Percentiles rank a stretch among this genome's conserved stretches.
These are phyloP conservation scores for Acleris sparsana DNA, from an alignment of 2,888 invertebrate genomes.

Conservation along the genomic window DNA sequence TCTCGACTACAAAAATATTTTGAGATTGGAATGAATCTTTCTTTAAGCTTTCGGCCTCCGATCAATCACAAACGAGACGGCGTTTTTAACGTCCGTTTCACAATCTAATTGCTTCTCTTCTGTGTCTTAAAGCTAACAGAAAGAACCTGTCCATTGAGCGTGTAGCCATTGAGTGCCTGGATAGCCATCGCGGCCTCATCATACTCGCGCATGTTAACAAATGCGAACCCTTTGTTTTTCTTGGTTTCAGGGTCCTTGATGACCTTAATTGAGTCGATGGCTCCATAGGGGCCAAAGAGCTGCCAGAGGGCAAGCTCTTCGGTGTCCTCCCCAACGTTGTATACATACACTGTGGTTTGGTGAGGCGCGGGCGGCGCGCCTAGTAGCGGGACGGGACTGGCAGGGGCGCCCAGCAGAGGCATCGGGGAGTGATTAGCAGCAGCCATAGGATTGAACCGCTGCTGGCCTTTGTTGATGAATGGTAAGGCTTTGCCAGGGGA, in stretches of 20 bases:
- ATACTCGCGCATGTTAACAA: conserved; percentile 82
- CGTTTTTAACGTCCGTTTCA: conserved; percentile 71
- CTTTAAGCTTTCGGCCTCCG: conserved; percentile 75
- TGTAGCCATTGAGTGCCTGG: conserved; percentile 80
- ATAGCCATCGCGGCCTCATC: conserved; percentile 82
- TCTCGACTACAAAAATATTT: conserved; percentile 83
- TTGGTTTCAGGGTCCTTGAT: conserved; percentile 82
- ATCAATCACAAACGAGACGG: conserved; percentile 72
- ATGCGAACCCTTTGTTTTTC: conserved; percentile 82
- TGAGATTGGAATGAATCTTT: conserved; percentile 82
- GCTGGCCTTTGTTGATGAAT: conserved; percentile 80
- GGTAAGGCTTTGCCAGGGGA: conserved; percentile 80
- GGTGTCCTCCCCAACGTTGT: conserved; percentile 81
- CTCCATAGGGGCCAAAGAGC: conserved; percentile 80
- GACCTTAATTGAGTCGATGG: conserved; percentile 81
- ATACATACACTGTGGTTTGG: conserved; percentile 81
- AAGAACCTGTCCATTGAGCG: conserved; percentile 82
- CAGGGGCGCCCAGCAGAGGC: conserved; percentile 73
- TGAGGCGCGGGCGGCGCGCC: conserved; percentile 69
- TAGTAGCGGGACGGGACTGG: conserved; percentile 73
- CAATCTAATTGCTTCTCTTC: conserved; percentile 77
- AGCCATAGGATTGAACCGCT: conserved; percentile 80
- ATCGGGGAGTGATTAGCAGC: conserved; percentile 74
- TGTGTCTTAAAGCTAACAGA: conserved; percentile 84
- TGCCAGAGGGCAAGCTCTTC: conserved; percentile 81